Evolutionary conservation across 2,888 invertebrate genomes (phyloP), one percentile per base, ranked within the genome.

Genomic region (Drosophila mercatorum): DNA sequence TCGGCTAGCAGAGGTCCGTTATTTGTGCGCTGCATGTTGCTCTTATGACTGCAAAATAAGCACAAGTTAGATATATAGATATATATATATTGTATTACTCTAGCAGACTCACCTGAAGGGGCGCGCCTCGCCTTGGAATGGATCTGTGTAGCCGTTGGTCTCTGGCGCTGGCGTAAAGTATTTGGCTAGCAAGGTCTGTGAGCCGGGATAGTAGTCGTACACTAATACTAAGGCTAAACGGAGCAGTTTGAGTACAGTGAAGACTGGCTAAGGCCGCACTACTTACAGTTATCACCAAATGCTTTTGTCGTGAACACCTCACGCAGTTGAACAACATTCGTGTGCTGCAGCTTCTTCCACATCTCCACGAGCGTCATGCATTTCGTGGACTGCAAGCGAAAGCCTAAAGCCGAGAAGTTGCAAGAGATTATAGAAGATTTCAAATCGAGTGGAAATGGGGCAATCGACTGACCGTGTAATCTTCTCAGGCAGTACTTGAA

Each of bases 261-360:
- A 38, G 34, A 57, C 38, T n/a, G 38, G 46, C 14, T 38, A 36
- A 6, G 3, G 5, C 11, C 12, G 6, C 36, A 47, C 12, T 36
- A 40, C 96, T 95, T 93, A 98, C 98, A 98, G 93, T 97, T 96
- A 94, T 99, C 99, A 86, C 97, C 97, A 93, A 99, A 99, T 53
- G 97, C 97, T 94, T 98, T 97, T 46, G 99, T 98, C 43, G 97
- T 96, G 93, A 99, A 98, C 82, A 97, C 96, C 92, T 99, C 98
- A 90, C 97, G 95, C 67, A 99, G 94, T 88, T 97, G 96, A 70
- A 99, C 97, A 82, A 99, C 95, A 94, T 99, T 99, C 88, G 98
- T 97, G 93, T 99, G 99, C 91, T 96, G 96, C 66, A 99, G 94
- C 93, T 97, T 97, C 92, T 98, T 98, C 99, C 99, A 99, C 94